A percentile compares a stretch with the other conserved stretches of the same genome.
Conservation (phyloP, 2,888 invertebrate genomes). For the Antheraea yamamai region DNA sequence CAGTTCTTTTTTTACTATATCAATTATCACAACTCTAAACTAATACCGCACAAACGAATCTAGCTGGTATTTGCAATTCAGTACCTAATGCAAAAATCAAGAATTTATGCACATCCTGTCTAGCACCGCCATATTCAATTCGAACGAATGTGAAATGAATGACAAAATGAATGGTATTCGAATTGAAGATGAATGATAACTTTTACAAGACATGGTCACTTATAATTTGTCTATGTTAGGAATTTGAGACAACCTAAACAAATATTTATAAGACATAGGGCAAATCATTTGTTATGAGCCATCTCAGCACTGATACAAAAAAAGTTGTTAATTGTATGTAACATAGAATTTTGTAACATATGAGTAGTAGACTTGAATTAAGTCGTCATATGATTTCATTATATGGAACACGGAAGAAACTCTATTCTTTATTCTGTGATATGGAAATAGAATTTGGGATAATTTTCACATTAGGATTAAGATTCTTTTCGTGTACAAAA, state of each 20-base stretch:
- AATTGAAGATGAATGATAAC: slow-evolving; percentile 23
- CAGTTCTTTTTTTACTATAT: slow-evolving; percentile 44
- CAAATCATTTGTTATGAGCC: no score
- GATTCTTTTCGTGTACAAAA: no score
- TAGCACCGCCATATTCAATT: slow-evolving; percentile 79
- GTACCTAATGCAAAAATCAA: slow-evolving; percentile 64
- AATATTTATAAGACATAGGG: no score
- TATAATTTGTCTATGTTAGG: slow-evolving; percentile 17
- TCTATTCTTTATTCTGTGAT: no score
- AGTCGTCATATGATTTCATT: no score
- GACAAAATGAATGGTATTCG: slow-evolving; percentile 31
- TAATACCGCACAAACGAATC: slow-evolving; percentile 43
- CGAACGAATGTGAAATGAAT: slow-evolving; percentile 52
- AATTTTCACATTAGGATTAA: no score
- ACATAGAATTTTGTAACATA: no score
- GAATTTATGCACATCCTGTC: slow-evolving; percentile 77
- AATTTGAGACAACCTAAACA: background rate
- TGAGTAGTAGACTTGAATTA: no score
- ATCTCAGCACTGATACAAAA: no score
- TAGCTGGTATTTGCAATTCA: slow-evolving; percentile 55
- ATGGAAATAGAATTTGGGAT: no score
- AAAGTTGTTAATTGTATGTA: no score
- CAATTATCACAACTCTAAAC: slow-evolving; percentile 42
- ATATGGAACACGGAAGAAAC: no score
- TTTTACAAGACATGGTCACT: slow-evolving; percentile 22